Conservation (phyloP, 2,797 vertebrate species). For the Alca torda region DNA sequence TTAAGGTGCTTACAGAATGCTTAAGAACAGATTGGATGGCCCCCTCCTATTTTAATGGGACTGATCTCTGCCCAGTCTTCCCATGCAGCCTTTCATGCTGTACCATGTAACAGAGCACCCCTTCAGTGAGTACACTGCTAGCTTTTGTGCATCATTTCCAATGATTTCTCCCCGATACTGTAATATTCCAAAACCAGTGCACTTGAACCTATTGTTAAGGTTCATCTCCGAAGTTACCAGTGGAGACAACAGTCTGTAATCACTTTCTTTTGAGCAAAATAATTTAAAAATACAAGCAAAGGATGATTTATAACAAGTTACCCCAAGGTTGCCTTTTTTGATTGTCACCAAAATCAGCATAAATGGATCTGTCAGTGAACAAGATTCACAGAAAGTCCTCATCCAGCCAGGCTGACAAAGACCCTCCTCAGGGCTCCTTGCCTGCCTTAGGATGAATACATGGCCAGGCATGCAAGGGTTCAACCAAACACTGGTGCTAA, state of each 20-base stretch:
- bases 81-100: not conserved
- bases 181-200: not conserved
- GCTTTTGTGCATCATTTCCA: not conserved
- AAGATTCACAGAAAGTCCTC: not conserved
- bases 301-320: not conserved
- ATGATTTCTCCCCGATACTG: fast-evolving
- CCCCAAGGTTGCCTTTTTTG: fast-evolving
- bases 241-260: not conserved
- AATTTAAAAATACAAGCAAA: not conserved
- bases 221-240: not conserved
- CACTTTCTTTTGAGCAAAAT: not conserved
- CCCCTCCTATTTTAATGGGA: not conserved
- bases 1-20: not conserved
- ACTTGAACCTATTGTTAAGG: not conserved
- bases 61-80: not conserved
- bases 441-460: not conserved
- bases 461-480: fast-evolving
- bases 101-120: not conserved
- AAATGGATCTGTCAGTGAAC: not conserved
- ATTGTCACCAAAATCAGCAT: not conserved
- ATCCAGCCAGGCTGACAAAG: not conserved
- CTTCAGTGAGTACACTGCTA: not conserved
- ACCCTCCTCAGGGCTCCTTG: not conserved
- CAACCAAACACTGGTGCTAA: not conserved
- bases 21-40: not conserved